phyloP scores from a whole-genome alignment of 2,113 vertebrate species.

The Caranx melampygus region DNA sequence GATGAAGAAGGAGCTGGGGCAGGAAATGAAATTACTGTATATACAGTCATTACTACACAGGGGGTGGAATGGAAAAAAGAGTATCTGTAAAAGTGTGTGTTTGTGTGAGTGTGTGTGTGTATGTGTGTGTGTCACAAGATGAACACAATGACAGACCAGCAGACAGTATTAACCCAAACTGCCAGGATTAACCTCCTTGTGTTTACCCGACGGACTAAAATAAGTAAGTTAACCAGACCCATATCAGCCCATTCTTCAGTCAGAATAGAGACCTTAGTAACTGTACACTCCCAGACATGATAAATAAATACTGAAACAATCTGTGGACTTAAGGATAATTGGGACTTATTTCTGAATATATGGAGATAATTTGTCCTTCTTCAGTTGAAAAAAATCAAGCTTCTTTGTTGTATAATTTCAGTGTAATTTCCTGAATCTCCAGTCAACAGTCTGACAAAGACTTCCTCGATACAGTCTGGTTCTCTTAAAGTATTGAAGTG shows the following conservation, averaged over 20 bases:
- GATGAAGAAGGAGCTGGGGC: constrained; percentile 40
- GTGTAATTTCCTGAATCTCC: background rate
- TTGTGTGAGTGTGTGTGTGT: background rate
- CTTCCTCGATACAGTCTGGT: background rate
- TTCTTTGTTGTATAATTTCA: background rate
- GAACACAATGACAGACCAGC: constrained; percentile 22
- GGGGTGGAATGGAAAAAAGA: constrained; percentile 9
- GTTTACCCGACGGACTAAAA: constrained; percentile 42
- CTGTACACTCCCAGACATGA: no score
- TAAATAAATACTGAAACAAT: background rate
- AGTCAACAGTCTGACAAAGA: background rate
- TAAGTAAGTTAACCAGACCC: background rate
- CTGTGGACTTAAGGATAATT: background rate
- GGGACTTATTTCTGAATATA: background rate
- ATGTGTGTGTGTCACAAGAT: constrained; percentile 9
- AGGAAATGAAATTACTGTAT: constrained; percentile 56
- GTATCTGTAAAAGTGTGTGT: constrained; percentile 47
- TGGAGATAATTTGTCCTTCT: background rate
- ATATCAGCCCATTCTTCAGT: no score
- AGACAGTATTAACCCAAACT: constrained; percentile 42
- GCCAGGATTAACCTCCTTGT: constrained; percentile 27
- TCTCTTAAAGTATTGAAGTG: constrained; percentile 35
- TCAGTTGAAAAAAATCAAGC: background rate
- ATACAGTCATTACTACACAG: constrained; percentile 21
- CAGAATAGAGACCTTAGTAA: no score